Base-by-base conservation (phyloP, 2,797 vertebrate species). In the Scyliorhinus canicula region DNA sequence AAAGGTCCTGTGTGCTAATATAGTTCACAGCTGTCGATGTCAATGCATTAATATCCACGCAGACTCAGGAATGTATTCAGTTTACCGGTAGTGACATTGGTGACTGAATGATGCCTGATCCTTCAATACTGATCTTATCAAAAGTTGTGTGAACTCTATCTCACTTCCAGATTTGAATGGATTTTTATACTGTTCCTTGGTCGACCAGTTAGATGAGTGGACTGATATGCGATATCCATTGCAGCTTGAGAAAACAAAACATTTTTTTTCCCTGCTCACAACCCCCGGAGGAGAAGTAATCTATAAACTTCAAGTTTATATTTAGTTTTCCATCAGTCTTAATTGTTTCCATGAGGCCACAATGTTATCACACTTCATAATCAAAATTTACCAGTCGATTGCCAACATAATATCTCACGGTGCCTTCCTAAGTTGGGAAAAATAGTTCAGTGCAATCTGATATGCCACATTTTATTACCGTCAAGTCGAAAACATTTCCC, bases 331-430 rank as follows among this genome's bases (percentile, higher is more conserved):
- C 21, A 40, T 63, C 50, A 65, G 55, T 60, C 57, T 4, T 91
- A 65, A n/a, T 65, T 40, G 35, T 91, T 91, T 91, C 55, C 35
- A 40, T 40, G 52, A 40, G 26, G 9, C 44, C 19, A 82, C 40
- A 40, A 82, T 44, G 28, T 91, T 91, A 63, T 91, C 57, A n/a
- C 35, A 91, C 52, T 44, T 44, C 88, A 91, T 44, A 91, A 91
- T 24, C 60, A 91, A 91, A 91, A 44, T 40, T 24, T 91, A 91
- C 19, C 57, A 91, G 31, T 40, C 16, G 35, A 52, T 21, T 55
- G 11, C 50, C 84, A 86, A 82, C 40, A 44, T 12, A 86, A 52
- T 8, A 55, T 52, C 28, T 55, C 9, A 85, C 12, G 44, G 47
- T 21, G 9, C 24, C 9, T 85, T 85, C 26, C 28, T 12, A 28